Conservation (phyloP, 1,140 invertebrate genomes). For the Neodiprion pinetum region DNA sequence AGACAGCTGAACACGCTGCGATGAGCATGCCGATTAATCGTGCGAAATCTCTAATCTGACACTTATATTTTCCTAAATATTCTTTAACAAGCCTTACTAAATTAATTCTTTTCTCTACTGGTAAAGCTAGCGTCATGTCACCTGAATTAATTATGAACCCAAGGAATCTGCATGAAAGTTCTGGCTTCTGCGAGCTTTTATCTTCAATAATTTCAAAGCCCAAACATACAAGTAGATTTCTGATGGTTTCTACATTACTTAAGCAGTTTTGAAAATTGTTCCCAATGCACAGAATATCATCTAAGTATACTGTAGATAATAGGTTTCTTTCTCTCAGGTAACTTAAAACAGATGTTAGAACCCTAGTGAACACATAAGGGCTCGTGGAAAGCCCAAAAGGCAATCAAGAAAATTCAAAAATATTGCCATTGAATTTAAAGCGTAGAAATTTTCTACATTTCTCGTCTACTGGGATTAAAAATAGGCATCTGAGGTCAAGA, state of each 20-base stretch:
- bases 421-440: too few relatives aligned
- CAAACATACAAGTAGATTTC: neutral
- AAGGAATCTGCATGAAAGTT: neutral
- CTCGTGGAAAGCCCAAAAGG: too few relatives aligned
- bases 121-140: constrained; percentile 7
- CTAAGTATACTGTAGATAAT: too few relatives aligned
- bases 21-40: constrained; percentile 15
- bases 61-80: neutral
- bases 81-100: neutral
- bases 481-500: neutral
- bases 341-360: neutral
- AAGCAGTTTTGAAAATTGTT: too few relatives aligned
- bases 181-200: neutral
- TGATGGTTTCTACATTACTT: too few relatives aligned
- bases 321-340: too few relatives aligned
- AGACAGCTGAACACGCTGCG: constrained; percentile 17
- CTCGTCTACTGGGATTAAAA: too few relatives aligned
- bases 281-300: too few relatives aligned
- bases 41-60: constrained; percentile 17
- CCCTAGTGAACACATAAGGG: too few relatives aligned
- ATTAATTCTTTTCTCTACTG: neutral
- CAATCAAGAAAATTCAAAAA: too few relatives aligned
- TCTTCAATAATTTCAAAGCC: constrained; percentile 15
- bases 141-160: constrained; percentile 9
- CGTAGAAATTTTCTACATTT: too few relatives aligned